Conservation (phyloP, 2,113 vertebrate species). For the Chloebia gouldiae region DNA sequence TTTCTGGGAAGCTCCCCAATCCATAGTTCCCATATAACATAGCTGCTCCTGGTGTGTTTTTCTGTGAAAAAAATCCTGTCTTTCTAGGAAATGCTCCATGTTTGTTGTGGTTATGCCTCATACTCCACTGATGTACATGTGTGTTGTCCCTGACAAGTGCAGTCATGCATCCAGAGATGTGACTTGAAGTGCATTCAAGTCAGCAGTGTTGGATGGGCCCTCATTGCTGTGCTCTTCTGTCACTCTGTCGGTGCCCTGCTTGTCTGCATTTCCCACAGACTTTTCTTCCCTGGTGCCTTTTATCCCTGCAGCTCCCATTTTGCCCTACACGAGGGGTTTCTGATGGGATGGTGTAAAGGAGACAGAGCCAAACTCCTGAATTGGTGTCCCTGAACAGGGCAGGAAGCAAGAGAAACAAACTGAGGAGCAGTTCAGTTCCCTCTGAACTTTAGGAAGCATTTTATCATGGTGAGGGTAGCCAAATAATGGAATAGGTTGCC, state of each 20-base stretch:
- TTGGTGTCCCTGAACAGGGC: background rate
- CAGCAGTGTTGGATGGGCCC: background rate
- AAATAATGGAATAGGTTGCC: background rate
- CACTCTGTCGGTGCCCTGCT: background rate
- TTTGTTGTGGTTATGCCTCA: background rate
- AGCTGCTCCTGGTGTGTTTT: slow-evolving; percentile 30
- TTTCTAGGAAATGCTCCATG: slow-evolving; percentile 40
- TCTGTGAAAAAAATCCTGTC: slow-evolving; percentile 20
- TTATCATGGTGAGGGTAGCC: background rate
- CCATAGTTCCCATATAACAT: slow-evolving; percentile 61
- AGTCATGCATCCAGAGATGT: slow-evolving; percentile 12
- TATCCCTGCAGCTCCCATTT: background rate
- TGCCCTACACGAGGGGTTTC: background rate
- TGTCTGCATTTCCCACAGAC: background rate
- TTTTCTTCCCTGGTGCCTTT: background rate
- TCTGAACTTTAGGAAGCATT: background rate
- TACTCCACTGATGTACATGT: background rate
- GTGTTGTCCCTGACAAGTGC: slow-evolving; percentile 18
- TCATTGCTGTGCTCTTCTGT: background rate
- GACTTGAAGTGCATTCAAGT: slow-evolving; percentile 16
- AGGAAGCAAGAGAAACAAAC: background rate
- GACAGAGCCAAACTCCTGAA: background rate
- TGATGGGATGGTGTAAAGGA: background rate
- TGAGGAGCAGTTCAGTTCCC: background rate
- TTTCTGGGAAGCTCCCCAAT: slow-evolving; percentile 59